Base-by-base conservation (phyloP, 1,140 invertebrate genomes). In the Micrasema minimum region DNA sequence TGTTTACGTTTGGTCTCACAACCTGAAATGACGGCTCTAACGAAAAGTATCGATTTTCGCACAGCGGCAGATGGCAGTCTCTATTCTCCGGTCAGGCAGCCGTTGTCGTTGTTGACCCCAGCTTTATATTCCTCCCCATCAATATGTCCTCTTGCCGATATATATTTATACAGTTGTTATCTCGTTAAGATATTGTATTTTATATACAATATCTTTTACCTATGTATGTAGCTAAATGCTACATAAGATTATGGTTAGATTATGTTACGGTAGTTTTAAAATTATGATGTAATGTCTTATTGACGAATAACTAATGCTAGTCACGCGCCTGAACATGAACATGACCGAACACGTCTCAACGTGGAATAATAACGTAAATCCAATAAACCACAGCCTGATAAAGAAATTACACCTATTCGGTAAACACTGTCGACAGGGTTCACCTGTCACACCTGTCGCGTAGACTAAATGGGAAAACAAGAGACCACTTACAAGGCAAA, bases 381-480 rank as follows among this genome's bases (percentile, higher is more conserved):
- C 7, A 31, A 31, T 7, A 31, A 31, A 4, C 3, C 7, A 31
- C 26, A 7, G 26, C 7, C 22, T 31, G 23, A 53, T 31, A n/a
- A 9, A 59, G 55, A 38, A 22, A 35, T 38, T 41, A 20, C 18
- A 9, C 35, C 55, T n/a, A 31, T 41, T 59, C 18, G 35, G 18
- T 16, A 18, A 20, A 22, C 37, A 22, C 35, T 57, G 53, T 57
- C 31, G 14, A 35, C 55, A 18, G 20, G 14, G 16, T 41, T 59
- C 16, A 22, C 16, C 16, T 12, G 14, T 41, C 37, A n/a, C 55
- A 43, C 55, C 55, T 59, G 55, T 23, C 16, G 9, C 55, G 18
- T 16, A 20, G 55, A 43, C 55, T 35, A 59, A 59, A 59, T 59
- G 37, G 16, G 55, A 59, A 43, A 59, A 59, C 37, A 22, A 51